Base-by-base conservation (phyloP, 2,797 vertebrate genomes). In the Sandelia bainsii region DNA sequence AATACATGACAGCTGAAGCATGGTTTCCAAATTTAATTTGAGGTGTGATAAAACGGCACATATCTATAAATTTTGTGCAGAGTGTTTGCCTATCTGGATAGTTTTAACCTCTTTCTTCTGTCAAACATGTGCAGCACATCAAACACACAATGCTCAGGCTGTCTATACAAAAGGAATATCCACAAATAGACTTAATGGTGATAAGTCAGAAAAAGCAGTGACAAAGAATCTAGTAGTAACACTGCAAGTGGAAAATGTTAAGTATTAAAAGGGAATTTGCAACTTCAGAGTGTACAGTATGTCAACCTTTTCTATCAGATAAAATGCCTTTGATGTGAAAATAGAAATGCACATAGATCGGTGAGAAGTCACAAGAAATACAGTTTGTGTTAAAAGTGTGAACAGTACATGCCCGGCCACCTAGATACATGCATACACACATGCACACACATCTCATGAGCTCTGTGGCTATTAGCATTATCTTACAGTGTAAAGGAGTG, bases 41-140 rank as follows among this genome's bases (percentile, higher is more conserved):
- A 93, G 90, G 89, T 91, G 89, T 84, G 87, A 89, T 93, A 90
- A 93, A 92, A 91, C 72, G 49, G 84, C 89, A 91, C 89, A 88
- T 92, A 92, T 92, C 91, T 93, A 90, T 92, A 89, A 92, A 92
- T 79, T 90, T 86, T 79, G 75, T 29, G 74, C 67, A 40, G 79
- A 79, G 57, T 80, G 73, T 67, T 64, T 67, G 80, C 73, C 81
- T 89, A 71, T 88, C 75, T 82, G 87, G 80, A 82, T 52, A 52
- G 70, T 69, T 89, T 85, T 67, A 83, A 80, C 64, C 57, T 64
- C 78, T 83, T 88, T 85, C 81, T 80, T 85, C 77, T 81, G 79
- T 84, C 40, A 58, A 77, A 89, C 90, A 90, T 82, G 75, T 90
- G 88, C 81, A 73, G 70, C 67, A 53, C 59, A 87, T 91, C 77